Conservation (phyloP, 30 jellyfish, hydroid and myxozoan species). For the Euphysa ruthae region DNA sequence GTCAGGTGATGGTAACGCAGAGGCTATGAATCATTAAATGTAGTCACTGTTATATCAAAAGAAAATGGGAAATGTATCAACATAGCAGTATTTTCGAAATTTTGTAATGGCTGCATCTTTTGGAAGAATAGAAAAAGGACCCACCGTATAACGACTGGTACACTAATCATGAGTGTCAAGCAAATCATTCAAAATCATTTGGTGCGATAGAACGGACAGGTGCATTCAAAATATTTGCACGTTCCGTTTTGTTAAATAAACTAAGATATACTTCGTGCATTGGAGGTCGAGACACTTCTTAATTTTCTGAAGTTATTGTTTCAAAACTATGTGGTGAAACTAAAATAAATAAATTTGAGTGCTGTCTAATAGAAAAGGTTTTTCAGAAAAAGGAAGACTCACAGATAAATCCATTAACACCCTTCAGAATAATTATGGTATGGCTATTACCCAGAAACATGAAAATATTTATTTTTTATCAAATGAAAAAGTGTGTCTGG, state of each 20-base stretch:
- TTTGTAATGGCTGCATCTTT: slow-evolving; percentile 8
- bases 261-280: slow-evolving; percentile 5
- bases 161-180: slow-evolving; percentile 18
- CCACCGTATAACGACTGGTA: slow-evolving; percentile 17
- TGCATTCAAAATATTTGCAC: slow-evolving; percentile 5
- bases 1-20: slow-evolving; percentile 12
- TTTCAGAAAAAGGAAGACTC: slow-evolving; percentile 4
- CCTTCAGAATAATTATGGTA: slow-evolving; percentile 12
- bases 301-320: not conserved
- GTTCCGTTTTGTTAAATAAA: not conserved
- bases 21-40: slow-evolving; percentile 16
- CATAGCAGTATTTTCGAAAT: not conserved
- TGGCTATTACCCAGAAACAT: slow-evolving; percentile 10
- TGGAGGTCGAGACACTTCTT: slow-evolving; percentile 17
- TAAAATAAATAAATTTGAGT: not conserved
- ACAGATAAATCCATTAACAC: slow-evolving; percentile 21
- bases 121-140: slow-evolving; percentile 5
- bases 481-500: slow-evolving; percentile 8
- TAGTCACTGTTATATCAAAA: slow-evolving; percentile 21
- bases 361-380: slow-evolving; percentile 16
- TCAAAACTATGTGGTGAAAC: not conserved
- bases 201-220: slow-evolving; percentile 37
- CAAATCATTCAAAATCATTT: slow-evolving; percentile 9
- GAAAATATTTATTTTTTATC: not conserved
- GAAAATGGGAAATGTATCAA: slow-evolving; percentile 31